Percentiles rank a stretch among this genome's conserved stretches.
These are phyloP conservation scores for Ligdia adustata DNA, from an alignment of 2,888 invertebrate species.

Conservation along the genomic window DNA sequence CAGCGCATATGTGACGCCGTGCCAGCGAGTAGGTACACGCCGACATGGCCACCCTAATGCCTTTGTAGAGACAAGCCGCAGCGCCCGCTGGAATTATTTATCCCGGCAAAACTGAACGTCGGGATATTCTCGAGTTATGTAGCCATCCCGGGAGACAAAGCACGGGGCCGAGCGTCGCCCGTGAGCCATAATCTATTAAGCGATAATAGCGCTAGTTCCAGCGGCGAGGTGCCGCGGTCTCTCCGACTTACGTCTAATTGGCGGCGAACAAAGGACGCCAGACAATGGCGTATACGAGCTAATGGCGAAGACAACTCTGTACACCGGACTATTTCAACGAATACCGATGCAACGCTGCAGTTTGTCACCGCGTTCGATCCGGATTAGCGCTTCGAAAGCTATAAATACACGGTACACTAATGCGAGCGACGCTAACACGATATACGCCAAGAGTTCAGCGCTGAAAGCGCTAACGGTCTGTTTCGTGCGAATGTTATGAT, in stretches of 20 bases:
- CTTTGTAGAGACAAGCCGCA: slow-evolving; percentile 42
- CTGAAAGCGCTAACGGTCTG: slow-evolving; percentile 36
- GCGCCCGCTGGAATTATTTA: slow-evolving; percentile 53
- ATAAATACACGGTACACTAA: slow-evolving; percentile 63
- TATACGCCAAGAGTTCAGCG: slow-evolving; percentile 31
- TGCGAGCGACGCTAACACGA: slow-evolving; percentile 52
- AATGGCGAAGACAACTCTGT: slow-evolving; percentile 61
- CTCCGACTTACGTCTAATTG: slow-evolving; percentile 58
- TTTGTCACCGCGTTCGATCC: slow-evolving; percentile 43
- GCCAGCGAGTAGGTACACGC: slow-evolving; percentile 27
- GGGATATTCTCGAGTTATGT: slow-evolving; percentile 41
- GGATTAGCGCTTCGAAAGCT: slow-evolving; percentile 51
- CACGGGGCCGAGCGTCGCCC: slow-evolving; percentile 37
- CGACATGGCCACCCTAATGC: slow-evolving; percentile 38
- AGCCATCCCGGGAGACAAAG: slow-evolving; percentile 54
- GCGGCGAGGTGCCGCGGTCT: slow-evolving; percentile 35
- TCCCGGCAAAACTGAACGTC: slow-evolving; percentile 40
- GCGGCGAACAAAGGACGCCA: slow-evolving; percentile 65
- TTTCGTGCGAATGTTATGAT: slow-evolving; percentile 40
- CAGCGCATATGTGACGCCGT: slow-evolving; percentile 21
- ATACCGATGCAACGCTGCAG: slow-evolving; percentile 32
- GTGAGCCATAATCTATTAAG: slow-evolving; percentile 69
- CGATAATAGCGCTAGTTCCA: slow-evolving; percentile 53
- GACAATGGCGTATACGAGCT: slow-evolving; percentile 54
- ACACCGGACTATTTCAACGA: slow-evolving; percentile 40